Evolutionary conservation across 2,113 vertebrate genomes (phyloP).

Genomic region (Myiopsitta monachus): DNA sequence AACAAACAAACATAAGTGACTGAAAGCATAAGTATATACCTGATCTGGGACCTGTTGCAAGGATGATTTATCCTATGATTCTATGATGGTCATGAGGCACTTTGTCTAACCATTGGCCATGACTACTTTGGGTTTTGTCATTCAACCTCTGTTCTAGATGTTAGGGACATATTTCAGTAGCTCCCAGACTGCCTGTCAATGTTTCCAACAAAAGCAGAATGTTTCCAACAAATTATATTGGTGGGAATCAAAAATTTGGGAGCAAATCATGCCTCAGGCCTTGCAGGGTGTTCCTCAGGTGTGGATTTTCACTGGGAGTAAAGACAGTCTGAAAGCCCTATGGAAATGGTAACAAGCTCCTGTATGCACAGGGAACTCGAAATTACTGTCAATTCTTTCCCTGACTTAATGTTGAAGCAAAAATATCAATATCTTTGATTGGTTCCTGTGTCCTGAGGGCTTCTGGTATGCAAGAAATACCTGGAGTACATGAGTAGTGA

Average conservation of each 20-base stretch:
- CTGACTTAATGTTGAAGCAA: not conserved
- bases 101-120: not conserved
- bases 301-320: not conserved
- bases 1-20: not conserved
- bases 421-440: not conserved
- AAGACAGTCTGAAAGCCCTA: not conserved
- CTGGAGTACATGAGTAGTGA: not conserved
- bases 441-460: not conserved
- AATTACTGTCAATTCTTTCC: not conserved
- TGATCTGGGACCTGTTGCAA: not conserved
- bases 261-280: not conserved
- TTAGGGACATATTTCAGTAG: not conserved
- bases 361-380: not conserved
- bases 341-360: not conserved
- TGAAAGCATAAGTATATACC: not conserved
- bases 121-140: not conserved
- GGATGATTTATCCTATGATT: not conserved
- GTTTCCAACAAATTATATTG: not conserved
- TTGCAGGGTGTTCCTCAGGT: not conserved
- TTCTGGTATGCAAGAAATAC: not conserved
- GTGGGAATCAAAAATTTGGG: not conserved
- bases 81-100: not conserved
- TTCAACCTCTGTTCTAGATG: not conserved
- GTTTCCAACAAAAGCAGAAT: not conserved
- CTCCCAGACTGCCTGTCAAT: not conserved